These are phyloP conservation scores for Glyphotaelius pellucidus DNA, from an alignment of 2,888 invertebrate genomes.

Conservation along the genomic window DNA sequence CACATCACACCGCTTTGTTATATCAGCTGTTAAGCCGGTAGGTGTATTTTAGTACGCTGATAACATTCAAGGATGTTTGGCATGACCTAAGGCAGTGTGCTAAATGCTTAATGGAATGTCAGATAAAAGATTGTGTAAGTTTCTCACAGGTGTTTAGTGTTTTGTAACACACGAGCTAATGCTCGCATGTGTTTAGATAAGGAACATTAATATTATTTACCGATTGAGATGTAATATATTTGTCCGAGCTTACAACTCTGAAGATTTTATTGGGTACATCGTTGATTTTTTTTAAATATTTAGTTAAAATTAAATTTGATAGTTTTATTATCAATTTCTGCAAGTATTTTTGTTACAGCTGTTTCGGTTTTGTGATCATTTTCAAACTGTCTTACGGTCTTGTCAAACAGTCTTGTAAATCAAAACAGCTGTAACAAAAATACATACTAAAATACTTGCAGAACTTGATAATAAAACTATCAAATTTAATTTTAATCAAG, in stretches of 20 bases:
- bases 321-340: too few relatives aligned
- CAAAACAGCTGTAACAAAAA: too few relatives aligned
- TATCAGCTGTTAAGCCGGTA: neutral
- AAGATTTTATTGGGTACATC: neutral
- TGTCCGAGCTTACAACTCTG: neutral
- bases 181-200: neutral
- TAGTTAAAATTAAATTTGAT: too few relatives aligned
- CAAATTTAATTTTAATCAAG: too few relatives aligned
- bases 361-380: too few relatives aligned
- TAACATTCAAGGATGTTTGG: neutral
- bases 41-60: neutral
- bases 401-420: too few relatives aligned
- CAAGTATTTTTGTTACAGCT: too few relatives aligned
- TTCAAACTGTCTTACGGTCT: too few relatives aligned
- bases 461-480: too few relatives aligned
- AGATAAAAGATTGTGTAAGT: conserved; percentile 10
- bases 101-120: conserved; percentile 23
- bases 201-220: neutral
- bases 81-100: neutral
- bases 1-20: neutral
- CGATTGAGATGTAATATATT: neutral
- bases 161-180: neutral
- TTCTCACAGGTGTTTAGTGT: neutral
- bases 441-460: too few relatives aligned
- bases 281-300: neutral